These are phyloP conservation scores for Hololepta plana DNA, from an alignment of 2,888 invertebrate species.

Conservation along the genomic window DNA sequence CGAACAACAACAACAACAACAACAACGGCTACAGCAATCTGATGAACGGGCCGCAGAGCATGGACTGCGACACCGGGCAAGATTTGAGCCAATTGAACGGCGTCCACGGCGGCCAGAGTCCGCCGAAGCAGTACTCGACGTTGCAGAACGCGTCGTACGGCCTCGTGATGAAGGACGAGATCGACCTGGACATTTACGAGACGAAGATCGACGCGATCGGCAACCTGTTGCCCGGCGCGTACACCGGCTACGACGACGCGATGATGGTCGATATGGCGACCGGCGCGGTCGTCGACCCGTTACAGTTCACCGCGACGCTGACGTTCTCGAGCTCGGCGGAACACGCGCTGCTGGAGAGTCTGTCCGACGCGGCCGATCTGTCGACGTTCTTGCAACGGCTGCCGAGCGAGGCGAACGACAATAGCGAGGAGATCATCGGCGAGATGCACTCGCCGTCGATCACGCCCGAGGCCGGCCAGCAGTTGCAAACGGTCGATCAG, in stretches of 20 bases:
- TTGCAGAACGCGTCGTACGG: slow-evolving; percentile 71
- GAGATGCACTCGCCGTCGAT: slow-evolving; percentile 58
- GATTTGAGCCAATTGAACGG: slow-evolving; percentile 32
- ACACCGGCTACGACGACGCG: slow-evolving; percentile 52
- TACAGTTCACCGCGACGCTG: slow-evolving; percentile 66
- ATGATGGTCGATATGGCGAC: slow-evolving; percentile 71
- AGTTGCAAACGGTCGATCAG: slow-evolving; percentile 29
- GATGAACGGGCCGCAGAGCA: slow-evolving; percentile 47
- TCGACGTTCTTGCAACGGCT: slow-evolving; percentile 55
- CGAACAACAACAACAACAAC: slow-evolving; percentile 43
- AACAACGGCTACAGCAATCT: slow-evolving; percentile 47
- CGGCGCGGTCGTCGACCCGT: slow-evolving; percentile 60
- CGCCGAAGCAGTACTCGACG: slow-evolving; percentile 54
- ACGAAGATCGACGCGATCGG: slow-evolving; percentile 50
- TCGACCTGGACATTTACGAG: slow-evolving; percentile 53
- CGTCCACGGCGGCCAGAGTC: slow-evolving; percentile 27
- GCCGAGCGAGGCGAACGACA: slow-evolving; percentile 39
- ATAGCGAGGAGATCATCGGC: slow-evolving; percentile 42
- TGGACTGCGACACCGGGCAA: slow-evolving; percentile 62
- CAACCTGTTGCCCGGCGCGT: slow-evolving; percentile 37
- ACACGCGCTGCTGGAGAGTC: slow-evolving; percentile 54
- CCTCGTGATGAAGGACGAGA: slow-evolving; percentile 61
- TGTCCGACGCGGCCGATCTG: slow-evolving; percentile 65
- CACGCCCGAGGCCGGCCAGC: slow-evolving; percentile 45
- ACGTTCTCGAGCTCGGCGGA: slow-evolving; percentile 66